Conservation (phyloP, 1,140 invertebrate species). For the Bombus superbus region DNA sequence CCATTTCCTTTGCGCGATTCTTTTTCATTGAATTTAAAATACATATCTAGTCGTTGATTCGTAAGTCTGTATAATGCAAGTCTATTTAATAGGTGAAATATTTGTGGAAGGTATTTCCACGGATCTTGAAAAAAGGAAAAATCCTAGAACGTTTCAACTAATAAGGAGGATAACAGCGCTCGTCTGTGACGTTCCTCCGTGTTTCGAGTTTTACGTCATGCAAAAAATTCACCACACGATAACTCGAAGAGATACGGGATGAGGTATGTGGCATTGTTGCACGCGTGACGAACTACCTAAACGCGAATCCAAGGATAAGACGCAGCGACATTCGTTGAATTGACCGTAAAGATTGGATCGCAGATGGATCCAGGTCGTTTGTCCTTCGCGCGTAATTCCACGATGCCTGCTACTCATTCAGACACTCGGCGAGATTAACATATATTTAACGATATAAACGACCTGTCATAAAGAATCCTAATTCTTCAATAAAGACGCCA, state of each 20-base stretch:
- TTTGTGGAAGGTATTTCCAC: neutral
- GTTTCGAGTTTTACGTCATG: neutral
- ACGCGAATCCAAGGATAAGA: neutral
- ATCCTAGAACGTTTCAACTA: neutral
- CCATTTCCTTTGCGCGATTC: neutral
- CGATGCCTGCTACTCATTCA: neutral
- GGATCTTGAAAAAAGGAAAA: neutral
- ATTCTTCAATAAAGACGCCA: slow-evolving; percentile 26
- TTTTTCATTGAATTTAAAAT: neutral
- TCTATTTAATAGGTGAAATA: neutral
- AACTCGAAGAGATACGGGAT: neutral
- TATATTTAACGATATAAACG: slow-evolving; percentile 32
- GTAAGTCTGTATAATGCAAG: too few relatives aligned
- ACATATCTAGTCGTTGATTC: neutral
- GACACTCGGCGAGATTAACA: neutral
- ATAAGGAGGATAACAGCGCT: neutral
- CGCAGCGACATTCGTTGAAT: neutral
- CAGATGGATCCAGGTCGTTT: neutral
- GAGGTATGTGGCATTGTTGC: neutral
- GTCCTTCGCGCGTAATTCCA: slow-evolving; percentile 35
- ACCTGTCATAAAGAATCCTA: slow-evolving; percentile 1
- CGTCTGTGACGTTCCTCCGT: neutral
- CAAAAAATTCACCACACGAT: neutral
- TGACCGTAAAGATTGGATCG: neutral
- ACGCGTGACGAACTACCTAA: slow-evolving; percentile 3